Evolutionary conservation across 2,888 invertebrate species (phyloP).

Genomic region (Caenorhabditis sp.): DNA sequence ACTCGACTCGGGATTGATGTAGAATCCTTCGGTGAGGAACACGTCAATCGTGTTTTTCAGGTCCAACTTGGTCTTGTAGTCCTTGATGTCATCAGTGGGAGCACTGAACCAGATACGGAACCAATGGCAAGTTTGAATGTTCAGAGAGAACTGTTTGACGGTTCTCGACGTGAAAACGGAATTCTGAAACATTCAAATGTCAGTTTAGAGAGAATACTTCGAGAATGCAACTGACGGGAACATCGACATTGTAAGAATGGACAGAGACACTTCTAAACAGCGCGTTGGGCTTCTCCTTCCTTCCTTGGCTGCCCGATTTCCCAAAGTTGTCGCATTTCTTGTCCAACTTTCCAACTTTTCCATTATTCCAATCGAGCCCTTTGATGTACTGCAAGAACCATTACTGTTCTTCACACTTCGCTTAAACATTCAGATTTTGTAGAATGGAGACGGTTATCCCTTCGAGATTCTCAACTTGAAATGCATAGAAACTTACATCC

Average conservation of each 20-base stretch:
- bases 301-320: constrained; percentile 1
- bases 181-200: neutral
- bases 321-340: constrained; percentile 17
- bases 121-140: constrained; percentile 29
- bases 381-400: constrained; percentile 26
- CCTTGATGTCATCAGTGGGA: neutral
- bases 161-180: neutral
- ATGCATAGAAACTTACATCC: constrained; percentile 7
- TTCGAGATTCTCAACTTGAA: too few species aligned
- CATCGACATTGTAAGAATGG: constrained; percentile 3
- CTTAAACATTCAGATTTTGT: too few species aligned
- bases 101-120: constrained; percentile 34
- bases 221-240: neutral
- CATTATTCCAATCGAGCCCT: neutral
- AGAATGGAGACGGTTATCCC: too few species aligned
- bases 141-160: constrained; percentile 9
- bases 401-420: too few species aligned
- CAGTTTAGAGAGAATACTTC: neutral
- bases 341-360: constrained; percentile 1
- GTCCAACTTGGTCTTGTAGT: constrained; percentile 1
- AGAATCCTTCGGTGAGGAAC: constrained; percentile 48
- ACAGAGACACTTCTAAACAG: constrained; percentile 20
- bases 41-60: constrained; percentile 21
- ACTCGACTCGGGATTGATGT: constrained; percentile 35
- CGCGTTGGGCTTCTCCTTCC: neutral